Evolutionary conservation across 2,888 invertebrate genomes (phyloP).

Genomic region (Acrobasis suavella): DNA sequence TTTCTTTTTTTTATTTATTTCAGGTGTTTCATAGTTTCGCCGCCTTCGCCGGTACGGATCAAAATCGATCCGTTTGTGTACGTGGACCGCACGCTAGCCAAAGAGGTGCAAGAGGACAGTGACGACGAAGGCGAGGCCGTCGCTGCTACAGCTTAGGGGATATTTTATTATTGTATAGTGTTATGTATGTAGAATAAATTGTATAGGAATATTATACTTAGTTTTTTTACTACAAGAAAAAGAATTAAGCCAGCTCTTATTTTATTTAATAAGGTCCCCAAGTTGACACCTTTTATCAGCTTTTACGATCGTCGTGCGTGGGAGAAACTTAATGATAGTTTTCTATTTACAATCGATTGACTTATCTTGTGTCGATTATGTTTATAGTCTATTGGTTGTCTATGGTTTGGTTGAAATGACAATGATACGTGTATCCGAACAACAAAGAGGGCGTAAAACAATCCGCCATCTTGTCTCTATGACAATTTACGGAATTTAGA

Average conservation of each 20-base stretch:
- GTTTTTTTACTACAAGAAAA: not conserved
- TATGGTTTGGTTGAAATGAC: not conserved
- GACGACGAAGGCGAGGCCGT: conserved; percentile 67
- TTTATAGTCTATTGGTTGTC: not conserved
- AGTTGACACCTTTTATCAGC: no score
- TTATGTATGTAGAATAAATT: conserved; percentile 37
- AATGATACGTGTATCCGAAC: conserved; percentile 50
- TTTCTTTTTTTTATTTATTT: conserved; percentile 29
- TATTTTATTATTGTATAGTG: conserved; percentile 31
- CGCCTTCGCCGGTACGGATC: conserved; percentile 85
- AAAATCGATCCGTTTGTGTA: conserved; percentile 85
- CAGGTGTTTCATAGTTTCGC: conserved; percentile 85
- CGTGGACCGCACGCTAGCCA: conserved; percentile 63
- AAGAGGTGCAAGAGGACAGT: conserved; percentile 69
- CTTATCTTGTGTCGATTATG: not conserved
- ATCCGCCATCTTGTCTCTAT: conserved; percentile 80
- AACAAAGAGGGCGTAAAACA: conserved; percentile 75
- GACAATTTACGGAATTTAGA: conserved; percentile 63
- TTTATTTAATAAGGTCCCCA: no score
- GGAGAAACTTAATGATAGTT: no score
- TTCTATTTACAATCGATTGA: not conserved
- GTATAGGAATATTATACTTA: not conserved
- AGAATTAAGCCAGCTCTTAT: no score
- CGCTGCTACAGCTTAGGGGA: conserved; percentile 42
- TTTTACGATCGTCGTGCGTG: no score